Evolutionary conservation across 1,140 invertebrate genomes (phyloP).

Genomic region (Sycophila sp.): DNA sequence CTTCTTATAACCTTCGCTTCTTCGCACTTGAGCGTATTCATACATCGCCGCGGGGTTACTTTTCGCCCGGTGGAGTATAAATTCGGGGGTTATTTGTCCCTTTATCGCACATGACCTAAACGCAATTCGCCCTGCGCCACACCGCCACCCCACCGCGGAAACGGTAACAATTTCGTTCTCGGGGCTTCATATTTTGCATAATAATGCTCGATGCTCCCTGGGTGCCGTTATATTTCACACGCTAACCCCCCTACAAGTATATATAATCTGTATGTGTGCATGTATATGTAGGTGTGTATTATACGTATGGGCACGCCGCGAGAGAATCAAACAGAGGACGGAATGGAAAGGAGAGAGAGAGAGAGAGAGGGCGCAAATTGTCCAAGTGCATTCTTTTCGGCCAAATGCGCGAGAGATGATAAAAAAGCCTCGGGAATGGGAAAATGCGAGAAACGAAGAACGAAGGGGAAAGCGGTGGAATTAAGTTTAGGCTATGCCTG

Average conservation of each 20-base stretch:
- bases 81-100: constrained; percentile 15
- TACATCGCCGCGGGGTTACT: neutral
- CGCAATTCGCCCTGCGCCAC: neutral
- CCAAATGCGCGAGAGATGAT: neutral
- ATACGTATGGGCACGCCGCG: too few species aligned
- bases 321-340: neutral
- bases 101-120: constrained; percentile 18
- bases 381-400: neutral
- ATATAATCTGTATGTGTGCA: too few species aligned
- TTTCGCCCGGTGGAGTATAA: neutral
- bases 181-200: constrained; percentile 20
- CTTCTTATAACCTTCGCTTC: neutral
- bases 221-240: neutral
- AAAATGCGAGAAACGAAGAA: too few species aligned
- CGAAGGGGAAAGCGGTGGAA: neutral
- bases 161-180: constrained; percentile 24
- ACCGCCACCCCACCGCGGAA: neutral
- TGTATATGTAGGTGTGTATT: neutral
- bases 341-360: too few species aligned
- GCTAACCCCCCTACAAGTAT: neutral
- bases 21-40: constrained; percentile 1
- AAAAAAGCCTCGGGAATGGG: too few species aligned
- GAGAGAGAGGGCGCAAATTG: neutral
- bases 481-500: neutral
- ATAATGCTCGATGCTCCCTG: neutral